A percentile compares a stretch with the other conserved stretches of the same genome.
phyloP scores from a whole-genome alignment of 2,888 invertebrate species.

The Spisula subtruncata region DNA sequence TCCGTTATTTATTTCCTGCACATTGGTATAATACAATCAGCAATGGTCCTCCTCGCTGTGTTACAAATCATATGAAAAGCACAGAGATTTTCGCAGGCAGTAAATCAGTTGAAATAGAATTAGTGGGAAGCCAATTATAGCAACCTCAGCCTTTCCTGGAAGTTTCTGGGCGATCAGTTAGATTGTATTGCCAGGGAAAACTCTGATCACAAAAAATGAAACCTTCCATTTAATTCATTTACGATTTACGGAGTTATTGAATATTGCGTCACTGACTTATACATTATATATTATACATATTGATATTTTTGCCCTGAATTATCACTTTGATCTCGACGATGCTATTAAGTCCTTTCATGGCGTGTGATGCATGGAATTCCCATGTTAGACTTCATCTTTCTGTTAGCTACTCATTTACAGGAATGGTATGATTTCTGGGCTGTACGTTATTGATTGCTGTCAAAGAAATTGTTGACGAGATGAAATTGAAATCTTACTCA shows the following conservation, averaged over 20 bases:
- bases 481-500: slow-evolving; percentile 47
- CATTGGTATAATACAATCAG: background rate
- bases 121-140: slow-evolving; percentile 16
- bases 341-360: slow-evolving; percentile 23
- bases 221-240: slow-evolving; percentile 37
- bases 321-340: slow-evolving; percentile 36
- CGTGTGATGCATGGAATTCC: slow-evolving; percentile 25
- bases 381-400: slow-evolving; percentile 15
- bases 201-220: slow-evolving; percentile 39
- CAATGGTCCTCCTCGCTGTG: background rate
- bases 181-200: slow-evolving; percentile 10
- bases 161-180: slow-evolving; percentile 17
- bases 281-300: slow-evolving; percentile 34
- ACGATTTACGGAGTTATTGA: slow-evolving; percentile 27
- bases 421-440: slow-evolving; percentile 38
- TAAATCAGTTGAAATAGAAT: slow-evolving; percentile 20
- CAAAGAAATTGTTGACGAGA: slow-evolving; percentile 36
- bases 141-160: slow-evolving; percentile 8
- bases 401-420: slow-evolving; percentile 5
- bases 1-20: background rate
- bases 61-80: slow-evolving; percentile 18
- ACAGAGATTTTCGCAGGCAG: slow-evolving; percentile 9
- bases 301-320: slow-evolving; percentile 23
- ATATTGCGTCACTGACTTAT: slow-evolving; percentile 11
- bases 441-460: slow-evolving; percentile 40